A percentile compares a stretch with the other conserved stretches of the same genome.
phyloP scores from a whole-genome alignment of 2,797 vertebrate genomes.

The Philypnodon macrostomus region DNA sequence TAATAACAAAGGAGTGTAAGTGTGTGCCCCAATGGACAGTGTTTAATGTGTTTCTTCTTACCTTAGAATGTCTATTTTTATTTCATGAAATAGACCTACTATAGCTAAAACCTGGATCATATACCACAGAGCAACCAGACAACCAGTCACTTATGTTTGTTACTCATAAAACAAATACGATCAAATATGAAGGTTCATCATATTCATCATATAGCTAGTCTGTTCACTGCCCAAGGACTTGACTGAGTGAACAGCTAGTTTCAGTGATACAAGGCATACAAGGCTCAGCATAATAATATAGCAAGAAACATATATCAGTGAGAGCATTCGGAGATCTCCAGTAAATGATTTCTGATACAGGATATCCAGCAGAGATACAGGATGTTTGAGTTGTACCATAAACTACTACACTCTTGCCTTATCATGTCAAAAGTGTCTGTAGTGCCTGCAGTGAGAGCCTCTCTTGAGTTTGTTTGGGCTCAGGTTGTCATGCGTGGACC shows the following conservation, averaged over 20 bases:
- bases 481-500: conserved; percentile 32
- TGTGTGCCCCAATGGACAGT: conserved; percentile 18
- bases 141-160: no score
- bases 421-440: no score
- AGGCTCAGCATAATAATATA: conserved; percentile 28
- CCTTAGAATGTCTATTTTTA: no score
- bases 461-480: conserved; percentile 15
- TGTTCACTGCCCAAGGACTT: background rate
- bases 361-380: conserved; percentile 22
- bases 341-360: background rate
- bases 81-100: no score
- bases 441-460: no score
- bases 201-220: background rate
- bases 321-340: conserved; percentile 3
- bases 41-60: background rate
- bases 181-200: no score
- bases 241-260: background rate
- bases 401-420: no score
- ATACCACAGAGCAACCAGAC: no score
- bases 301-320: conserved; percentile 30
- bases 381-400: no score
- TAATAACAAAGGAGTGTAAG: conserved; percentile 13
- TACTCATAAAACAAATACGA: no score
- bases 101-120: no score
- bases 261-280: conserved; percentile 12